phyloP scores from a whole-genome alignment of 2,888 invertebrate genomes.

The Drosophila pullipes region DNA sequence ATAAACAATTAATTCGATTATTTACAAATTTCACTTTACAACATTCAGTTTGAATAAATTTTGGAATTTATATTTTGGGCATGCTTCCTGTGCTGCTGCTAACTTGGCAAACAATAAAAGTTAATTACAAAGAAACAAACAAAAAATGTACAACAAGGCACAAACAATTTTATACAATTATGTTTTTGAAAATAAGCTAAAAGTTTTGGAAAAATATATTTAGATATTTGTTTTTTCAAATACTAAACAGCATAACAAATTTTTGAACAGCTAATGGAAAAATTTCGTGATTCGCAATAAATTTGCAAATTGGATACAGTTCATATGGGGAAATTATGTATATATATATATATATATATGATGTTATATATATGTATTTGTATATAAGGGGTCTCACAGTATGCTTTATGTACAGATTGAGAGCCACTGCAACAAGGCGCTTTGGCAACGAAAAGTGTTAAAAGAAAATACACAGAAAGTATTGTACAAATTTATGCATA shows the following conservation, averaged over 20 bases:
- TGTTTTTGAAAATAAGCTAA: constrained; percentile 33
- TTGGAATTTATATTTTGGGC: constrained; percentile 28
- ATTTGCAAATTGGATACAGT: constrained; percentile 36
- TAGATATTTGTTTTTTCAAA: constrained; percentile 31
- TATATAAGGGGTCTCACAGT: constrained; percentile 33
- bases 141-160: constrained; percentile 49
- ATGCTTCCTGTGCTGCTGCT: constrained; percentile 66
- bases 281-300: constrained; percentile 42
- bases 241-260: constrained; percentile 84
- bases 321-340: constrained; percentile 3
- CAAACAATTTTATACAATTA: constrained; percentile 51
- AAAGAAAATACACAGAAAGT: constrained; percentile 19
- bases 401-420: constrained; percentile 55
- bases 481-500: neutral
- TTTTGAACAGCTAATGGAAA: constrained; percentile 51
- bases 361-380: constrained; percentile 26
- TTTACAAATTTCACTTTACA: constrained; percentile 70
- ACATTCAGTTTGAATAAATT: constrained; percentile 67
- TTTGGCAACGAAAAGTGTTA: constrained; percentile 49
- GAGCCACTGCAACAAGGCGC: constrained; percentile 45
- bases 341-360: constrained; percentile 1
- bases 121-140: constrained; percentile 51
- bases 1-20: constrained; percentile 59
- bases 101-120: constrained; percentile 69
- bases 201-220: constrained; percentile 7